Evolutionary conservation across 30 jellyfish, hydroid and myxozoan species (phyloP), one percentile per base, ranked within the genome.

Genomic region (Rhopilema esculentum): DNA sequence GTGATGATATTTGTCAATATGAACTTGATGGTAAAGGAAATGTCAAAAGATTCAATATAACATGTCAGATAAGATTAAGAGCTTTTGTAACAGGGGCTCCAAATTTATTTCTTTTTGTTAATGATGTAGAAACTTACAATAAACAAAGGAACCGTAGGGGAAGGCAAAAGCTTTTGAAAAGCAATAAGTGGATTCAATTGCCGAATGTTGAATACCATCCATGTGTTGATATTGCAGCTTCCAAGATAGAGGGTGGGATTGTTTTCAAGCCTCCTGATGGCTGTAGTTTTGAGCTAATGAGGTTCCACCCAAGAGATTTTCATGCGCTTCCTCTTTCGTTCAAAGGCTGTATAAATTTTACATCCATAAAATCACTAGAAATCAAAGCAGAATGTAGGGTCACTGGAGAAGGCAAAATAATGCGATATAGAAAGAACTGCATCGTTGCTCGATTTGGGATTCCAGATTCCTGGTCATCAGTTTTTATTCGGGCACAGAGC

Each of bases 231-330:
- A 83, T 75, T 17, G 66, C 52, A 20, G 74, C 83, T 25, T 25
- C 91, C 0, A 32, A 78, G 23, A 57, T 27, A n/a, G 88, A 89
- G 48, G 97, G 98, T 19, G 97, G 98, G 2, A 51, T 93, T 48
- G 91, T 71, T 29, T 89, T 93, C 69, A 67, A 52, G 30, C 98
- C 98, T 31, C 98, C 98, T 19, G 98, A 93, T 88, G 97, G 97
- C 12, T 93, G 98, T 76, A 84, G 97, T 74, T 88, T 93, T 78
- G 98, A 93, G 76, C 80, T 93, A 4, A 48, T 93, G 74, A 96
- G 98, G 33, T 88, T 88, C 40, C 93, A 96, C 26, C 87, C 80
- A 12, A 81, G 86, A 21, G 72, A 66, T 30, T 75, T 32, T 15
- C 75, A 69, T 18, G 70, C 28, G 18, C 88, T 84, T 0, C 98